phyloP scores from a whole-genome alignment of 2,797 vertebrate genomes.

The Sciurus carolinensis region DNA sequence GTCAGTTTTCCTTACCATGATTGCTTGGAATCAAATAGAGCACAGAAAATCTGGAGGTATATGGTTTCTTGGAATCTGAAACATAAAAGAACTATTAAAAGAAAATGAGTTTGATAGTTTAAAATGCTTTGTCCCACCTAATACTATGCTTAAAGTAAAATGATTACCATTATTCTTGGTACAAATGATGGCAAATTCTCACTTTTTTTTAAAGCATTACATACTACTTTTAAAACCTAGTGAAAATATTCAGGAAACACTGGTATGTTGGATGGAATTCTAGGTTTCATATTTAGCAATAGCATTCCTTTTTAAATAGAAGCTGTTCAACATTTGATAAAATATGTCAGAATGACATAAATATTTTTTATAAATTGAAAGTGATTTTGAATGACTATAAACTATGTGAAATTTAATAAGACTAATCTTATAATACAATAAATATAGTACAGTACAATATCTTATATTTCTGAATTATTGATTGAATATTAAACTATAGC shows the following conservation, averaged over 20 bases:
- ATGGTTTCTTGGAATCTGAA: background rate
- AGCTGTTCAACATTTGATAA: background rate
- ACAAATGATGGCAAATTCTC: background rate
- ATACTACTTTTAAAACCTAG: background rate
- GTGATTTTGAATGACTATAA: background rate
- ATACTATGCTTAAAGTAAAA: background rate
- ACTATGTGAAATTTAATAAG: background rate
- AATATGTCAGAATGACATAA: background rate
- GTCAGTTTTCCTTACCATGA: background rate
- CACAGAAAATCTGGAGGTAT: background rate
- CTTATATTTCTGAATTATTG: background rate
- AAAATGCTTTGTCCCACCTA: background rate
- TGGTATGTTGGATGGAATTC: background rate
- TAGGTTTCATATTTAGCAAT: background rate
- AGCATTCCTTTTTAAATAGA: background rate
- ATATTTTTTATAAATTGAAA: constrained; percentile 50
- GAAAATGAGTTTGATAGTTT: background rate
- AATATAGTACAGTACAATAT: background rate
- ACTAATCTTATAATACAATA: background rate
- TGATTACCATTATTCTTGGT: background rate
- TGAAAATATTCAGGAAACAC: background rate
- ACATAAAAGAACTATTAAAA: background rate
- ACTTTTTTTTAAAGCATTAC: background rate
- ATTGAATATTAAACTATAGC: background rate
- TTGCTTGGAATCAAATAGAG: background rate